Conservation (phyloP, 2,113 vertebrate genomes). For the Tragelaphus buxtoni region DNA sequence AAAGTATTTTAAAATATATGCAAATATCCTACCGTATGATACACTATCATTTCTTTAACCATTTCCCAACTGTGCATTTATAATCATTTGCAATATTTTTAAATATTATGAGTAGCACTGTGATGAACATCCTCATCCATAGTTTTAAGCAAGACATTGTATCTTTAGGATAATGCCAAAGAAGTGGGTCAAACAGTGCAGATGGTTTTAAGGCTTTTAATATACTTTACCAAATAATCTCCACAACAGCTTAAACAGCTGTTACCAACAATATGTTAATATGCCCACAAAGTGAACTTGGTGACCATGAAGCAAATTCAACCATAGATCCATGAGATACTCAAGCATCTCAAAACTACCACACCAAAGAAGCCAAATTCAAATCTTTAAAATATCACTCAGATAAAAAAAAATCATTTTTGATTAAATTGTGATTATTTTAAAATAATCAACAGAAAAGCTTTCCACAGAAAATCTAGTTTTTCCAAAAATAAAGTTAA, state of each 20-base stretch:
- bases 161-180: not conserved
- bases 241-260: not conserved
- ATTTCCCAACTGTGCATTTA: not conserved
- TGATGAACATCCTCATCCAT: not conserved
- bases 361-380: not conserved
- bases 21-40: not conserved
- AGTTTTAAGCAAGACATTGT: not conserved
- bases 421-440: not conserved
- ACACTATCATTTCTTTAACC: not conserved
- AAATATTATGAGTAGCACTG: not conserved
- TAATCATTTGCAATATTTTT: not conserved
- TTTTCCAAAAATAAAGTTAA: slow-evolving; percentile 45
- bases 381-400: not conserved
- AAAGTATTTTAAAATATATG: not conserved
- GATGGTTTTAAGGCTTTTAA: slow-evolving; percentile 42
- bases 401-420: not conserved
- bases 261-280: not conserved
- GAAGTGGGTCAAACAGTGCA: not conserved
- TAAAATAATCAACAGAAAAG: slow-evolving; percentile 37
- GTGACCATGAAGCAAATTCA: slow-evolving; percentile 16
- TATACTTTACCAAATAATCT: not conserved
- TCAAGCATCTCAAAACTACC: not conserved
- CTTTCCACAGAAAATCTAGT: not conserved
- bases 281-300: not conserved
- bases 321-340: not conserved